Base-by-base conservation (phyloP, 2,797 vertebrate species). In the Phalloptychus januarius region DNA sequence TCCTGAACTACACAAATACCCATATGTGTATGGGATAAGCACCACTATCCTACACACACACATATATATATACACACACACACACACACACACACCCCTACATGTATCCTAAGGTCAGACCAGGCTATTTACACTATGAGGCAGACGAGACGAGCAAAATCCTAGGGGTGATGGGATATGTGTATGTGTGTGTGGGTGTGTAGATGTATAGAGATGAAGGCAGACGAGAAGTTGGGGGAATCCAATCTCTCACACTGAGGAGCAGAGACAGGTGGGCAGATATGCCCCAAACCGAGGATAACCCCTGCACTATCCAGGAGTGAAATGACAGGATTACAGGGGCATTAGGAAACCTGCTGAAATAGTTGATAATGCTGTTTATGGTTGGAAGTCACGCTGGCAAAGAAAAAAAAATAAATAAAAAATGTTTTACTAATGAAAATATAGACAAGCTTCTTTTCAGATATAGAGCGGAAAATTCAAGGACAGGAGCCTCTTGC, bases 241-340 rank as follows among this genome's bases (percentile, higher is more conserved):
- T 92, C 92, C 93, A 95, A 95, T 95, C 93, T 94, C 89, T 95
- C 94, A 94, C 88, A 88, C 90, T 91, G 94, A 94, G 88, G 86
- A 94, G 93, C 85, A 82, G 86, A 93, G 93, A 95, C 93, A 94
- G 94, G 93, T 88, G 71, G 86, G 87, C 79, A 93, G 94, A 95
- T 93, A 90, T 33, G 89, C 93, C 89, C 79, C 86, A 31, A 90
- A 90, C 89, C 85, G 75, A 82, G 89, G 91, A 92, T 92, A 94
- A 93, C 93, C 91, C 88, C 45, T 73, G 83, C 82, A 87, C 92
- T 93, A 95, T 89, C 90, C 88, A 89, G 93, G 93, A 95, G 95
- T 95, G 93, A 95, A 96, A 95, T 94, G 94, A 95, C 93, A 91
- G 94, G 94, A 95, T 96, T 95, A 95, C 91, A 89, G 89, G 85